These are phyloP conservation scores for Noctua pronuba DNA, from an alignment of 2,888 invertebrate species.

Conservation along the genomic window DNA sequence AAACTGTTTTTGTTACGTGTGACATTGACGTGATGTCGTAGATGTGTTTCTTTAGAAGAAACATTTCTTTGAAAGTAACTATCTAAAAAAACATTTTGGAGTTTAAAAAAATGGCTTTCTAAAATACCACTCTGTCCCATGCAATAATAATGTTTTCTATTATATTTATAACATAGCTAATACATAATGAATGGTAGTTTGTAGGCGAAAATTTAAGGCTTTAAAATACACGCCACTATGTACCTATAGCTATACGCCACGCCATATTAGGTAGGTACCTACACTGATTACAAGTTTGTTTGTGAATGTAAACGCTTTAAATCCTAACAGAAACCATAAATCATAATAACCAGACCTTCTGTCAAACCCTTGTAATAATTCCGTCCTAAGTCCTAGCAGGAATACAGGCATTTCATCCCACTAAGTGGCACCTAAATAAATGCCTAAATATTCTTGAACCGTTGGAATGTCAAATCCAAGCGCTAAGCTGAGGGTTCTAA, in stretches of 20 bases:
- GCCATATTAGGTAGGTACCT: background rate
- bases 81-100: background rate
- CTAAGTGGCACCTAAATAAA: background rate
- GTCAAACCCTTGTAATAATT: conserved; percentile 35
- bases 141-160: too few species aligned
- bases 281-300: background rate
- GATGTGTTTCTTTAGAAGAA: background rate
- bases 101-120: background rate
- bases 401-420: background rate
- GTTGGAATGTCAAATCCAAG: background rate
- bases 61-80: background rate
- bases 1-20: background rate
- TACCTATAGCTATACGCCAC: background rate
- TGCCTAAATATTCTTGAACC: background rate
- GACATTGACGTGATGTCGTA: background rate
- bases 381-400: conserved; percentile 6
- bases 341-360: conserved; percentile 15
- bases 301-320: conserved; percentile 2
- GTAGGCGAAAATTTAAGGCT: background rate
- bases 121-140: background rate
- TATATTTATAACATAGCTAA: too few species aligned
- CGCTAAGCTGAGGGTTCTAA: background rate
- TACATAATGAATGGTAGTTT: background rate
- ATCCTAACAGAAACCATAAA: conserved; percentile 15
- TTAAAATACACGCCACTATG: background rate